phyloP scores from a whole-genome alignment of 2,888 invertebrate species.

The Dasysyrphus tricinctus region DNA sequence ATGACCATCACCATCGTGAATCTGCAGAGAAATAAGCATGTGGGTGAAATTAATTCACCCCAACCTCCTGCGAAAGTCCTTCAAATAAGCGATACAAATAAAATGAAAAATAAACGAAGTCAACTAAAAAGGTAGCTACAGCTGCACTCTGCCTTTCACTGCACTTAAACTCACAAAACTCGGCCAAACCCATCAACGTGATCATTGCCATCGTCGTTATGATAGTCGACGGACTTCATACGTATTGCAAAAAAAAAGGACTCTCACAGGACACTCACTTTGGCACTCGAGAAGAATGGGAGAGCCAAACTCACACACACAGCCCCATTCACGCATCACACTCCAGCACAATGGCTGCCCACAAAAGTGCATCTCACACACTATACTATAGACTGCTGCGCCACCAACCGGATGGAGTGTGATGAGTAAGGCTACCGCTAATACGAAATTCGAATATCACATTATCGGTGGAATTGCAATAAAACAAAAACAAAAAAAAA shows the following conservation, averaged over 20 bases:
- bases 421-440: slow-evolving; percentile 53
- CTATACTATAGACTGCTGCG: slow-evolving; percentile 14
- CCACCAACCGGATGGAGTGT: slow-evolving; percentile 35
- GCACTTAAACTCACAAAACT: slow-evolving; percentile 70
- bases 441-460: slow-evolving; percentile 76
- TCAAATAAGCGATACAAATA: slow-evolving; percentile 42
- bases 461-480: slow-evolving; percentile 76
- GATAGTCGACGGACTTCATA: slow-evolving; percentile 39
- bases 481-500: slow-evolving; percentile 64
- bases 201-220: slow-evolving; percentile 63
- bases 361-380: slow-evolving; percentile 73
- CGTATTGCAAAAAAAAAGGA: slow-evolving; percentile 46
- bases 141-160: slow-evolving; percentile 52
- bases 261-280: slow-evolving; percentile 53
- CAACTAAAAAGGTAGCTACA: slow-evolving; percentile 58
- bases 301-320: slow-evolving; percentile 69
- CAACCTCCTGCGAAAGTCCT: slow-evolving; percentile 11
- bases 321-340: slow-evolving; percentile 73
- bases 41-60: slow-evolving; percentile 53
- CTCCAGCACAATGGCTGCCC: slow-evolving; percentile 67
- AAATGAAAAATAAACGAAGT: slow-evolving; percentile 33
- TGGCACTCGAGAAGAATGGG: slow-evolving; percentile 46
- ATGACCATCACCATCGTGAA: not conserved
- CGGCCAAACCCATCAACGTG: slow-evolving; percentile 77
- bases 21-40: slow-evolving; percentile 30